Evolutionary conservation across 2,888 invertebrate genomes (phyloP).

Genomic region (Pelosia muscerda): DNA sequence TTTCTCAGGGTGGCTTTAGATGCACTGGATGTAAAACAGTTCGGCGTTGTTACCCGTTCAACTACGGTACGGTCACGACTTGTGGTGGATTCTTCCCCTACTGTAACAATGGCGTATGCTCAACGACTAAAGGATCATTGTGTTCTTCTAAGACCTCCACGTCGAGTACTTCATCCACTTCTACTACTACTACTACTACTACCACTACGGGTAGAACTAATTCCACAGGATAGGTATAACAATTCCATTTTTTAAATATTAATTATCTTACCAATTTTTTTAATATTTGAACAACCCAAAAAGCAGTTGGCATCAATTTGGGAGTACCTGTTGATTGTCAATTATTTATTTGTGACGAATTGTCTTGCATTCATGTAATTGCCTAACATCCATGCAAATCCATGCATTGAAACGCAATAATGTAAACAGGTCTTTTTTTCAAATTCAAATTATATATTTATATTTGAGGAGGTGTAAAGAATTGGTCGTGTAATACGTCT

Average conservation of each 20-base stretch:
- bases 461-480: too few relatives aligned
- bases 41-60: constrained; percentile 57
- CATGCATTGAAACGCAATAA: too few relatives aligned
- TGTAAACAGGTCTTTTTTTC: too few relatives aligned
- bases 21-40: constrained; percentile 60
- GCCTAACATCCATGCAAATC: too few relatives aligned
- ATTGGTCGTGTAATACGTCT: too few relatives aligned
- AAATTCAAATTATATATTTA: too few relatives aligned
- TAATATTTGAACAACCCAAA: too few relatives aligned
- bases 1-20: constrained; percentile 38
- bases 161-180: constrained; percentile 27
- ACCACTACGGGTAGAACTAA: not conserved
- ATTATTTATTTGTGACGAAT: too few relatives aligned
- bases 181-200: constrained; percentile 32
- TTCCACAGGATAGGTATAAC: not conserved
- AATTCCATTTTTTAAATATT: not conserved
- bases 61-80: constrained; percentile 55
- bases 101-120: constrained; percentile 71
- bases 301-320: too few relatives aligned
- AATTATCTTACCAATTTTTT: not conserved
- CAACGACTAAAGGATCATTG: constrained; percentile 54
- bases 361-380: too few relatives aligned
- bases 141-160: constrained; percentile 46
- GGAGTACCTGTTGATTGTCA: too few relatives aligned
- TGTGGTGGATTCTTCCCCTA: constrained; percentile 60